Percentiles rank a stretch among this genome's conserved stretches.
phyloP scores from a whole-genome alignment of 2,888 invertebrate genomes.

The Eledone cirrhosa region DNA sequence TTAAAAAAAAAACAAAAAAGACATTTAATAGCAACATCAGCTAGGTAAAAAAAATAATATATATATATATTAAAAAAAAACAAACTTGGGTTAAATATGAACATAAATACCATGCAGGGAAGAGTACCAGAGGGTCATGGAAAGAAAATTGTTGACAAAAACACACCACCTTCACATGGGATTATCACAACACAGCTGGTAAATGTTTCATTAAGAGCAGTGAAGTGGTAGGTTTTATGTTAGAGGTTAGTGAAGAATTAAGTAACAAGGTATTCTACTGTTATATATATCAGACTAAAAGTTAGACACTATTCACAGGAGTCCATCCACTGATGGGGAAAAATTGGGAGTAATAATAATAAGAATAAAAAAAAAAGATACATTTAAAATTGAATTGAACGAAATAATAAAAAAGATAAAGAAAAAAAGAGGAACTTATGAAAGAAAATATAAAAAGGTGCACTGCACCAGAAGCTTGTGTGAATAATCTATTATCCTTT shows the following conservation, averaged over 20 bases:
- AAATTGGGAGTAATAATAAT: background rate
- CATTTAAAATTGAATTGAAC: background rate
- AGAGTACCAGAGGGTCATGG: constrained; percentile 19
- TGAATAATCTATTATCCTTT: constrained; percentile 9
- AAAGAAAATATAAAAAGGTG: background rate
- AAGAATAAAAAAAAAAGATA: background rate
- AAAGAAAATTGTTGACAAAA: background rate
- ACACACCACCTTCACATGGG: background rate
- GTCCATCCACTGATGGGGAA: constrained; percentile 14
- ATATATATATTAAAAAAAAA: background rate
- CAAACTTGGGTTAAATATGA: background rate
- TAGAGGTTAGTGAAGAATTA: background rate
- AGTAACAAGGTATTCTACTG: background rate
- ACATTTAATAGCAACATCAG: background rate
- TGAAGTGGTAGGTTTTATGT: constrained; percentile 16
- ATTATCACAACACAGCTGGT: constrained; percentile 21
- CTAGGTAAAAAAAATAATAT: background rate
- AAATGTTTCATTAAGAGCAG: constrained; percentile 8
- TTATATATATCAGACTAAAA: constrained; percentile 6
- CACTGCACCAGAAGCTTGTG: constrained; percentile 14
- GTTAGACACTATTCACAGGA: constrained; percentile 22
- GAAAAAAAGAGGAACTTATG: background rate
- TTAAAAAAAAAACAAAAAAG: background rate
- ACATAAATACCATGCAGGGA: constrained; percentile 17
- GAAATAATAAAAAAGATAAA: background rate